These are phyloP conservation scores for Drosophila virilis DNA, from an alignment of 1,140 invertebrate species.

Conservation along the genomic window DNA sequence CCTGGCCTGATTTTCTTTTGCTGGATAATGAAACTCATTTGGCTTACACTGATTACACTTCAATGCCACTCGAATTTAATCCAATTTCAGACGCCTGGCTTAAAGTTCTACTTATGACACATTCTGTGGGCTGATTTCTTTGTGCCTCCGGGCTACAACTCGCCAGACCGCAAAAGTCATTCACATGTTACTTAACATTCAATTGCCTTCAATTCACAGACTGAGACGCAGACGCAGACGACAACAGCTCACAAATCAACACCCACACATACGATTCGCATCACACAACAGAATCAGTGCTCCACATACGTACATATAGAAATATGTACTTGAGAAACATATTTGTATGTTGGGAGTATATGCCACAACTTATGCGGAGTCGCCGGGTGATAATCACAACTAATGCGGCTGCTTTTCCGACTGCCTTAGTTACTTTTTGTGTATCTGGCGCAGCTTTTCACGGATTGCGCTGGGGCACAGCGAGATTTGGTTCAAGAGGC, in stretches of 20 bases:
- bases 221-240: not conserved
- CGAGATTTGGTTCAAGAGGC: constrained; percentile 9
- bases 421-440: constrained; percentile 60
- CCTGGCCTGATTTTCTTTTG: not conserved
- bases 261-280: constrained; percentile 58
- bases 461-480: constrained; percentile 15
- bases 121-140: constrained; percentile 19
- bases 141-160: constrained; percentile 16
- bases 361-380: constrained; percentile 35
- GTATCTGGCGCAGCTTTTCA: constrained; percentile 29
- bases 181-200: constrained; percentile 68
- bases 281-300: constrained; percentile 19
- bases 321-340: not conserved
- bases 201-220: constrained; percentile 66
- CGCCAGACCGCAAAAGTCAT: constrained; percentile 52
- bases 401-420: constrained; percentile 65
- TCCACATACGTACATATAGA: not conserved
- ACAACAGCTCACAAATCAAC: constrained; percentile 77
- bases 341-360: constrained; percentile 5
- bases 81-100: constrained; percentile 37
- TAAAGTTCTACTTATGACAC: constrained; percentile 47
- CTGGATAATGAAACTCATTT: constrained; percentile 25
- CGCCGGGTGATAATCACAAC: constrained; percentile 71
- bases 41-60: constrained; percentile 72
- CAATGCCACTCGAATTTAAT: constrained; percentile 58